Evolutionary conservation across 2,113 vertebrate genomes (phyloP).

Genomic region (Eurystomus gularis): DNA sequence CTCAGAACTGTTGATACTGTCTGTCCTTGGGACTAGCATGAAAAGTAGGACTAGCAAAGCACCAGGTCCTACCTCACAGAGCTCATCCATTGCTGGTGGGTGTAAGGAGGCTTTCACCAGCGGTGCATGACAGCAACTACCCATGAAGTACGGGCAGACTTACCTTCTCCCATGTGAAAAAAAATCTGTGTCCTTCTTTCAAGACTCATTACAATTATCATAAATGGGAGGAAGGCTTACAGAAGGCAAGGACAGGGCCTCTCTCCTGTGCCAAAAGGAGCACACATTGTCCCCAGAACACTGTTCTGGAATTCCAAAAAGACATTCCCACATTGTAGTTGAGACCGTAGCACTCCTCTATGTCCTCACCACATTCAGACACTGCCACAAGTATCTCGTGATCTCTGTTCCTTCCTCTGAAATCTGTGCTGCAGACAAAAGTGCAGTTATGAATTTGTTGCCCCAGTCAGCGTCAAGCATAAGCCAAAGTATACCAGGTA

Average conservation of each 20-base stretch:
- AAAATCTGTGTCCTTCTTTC: neutral
- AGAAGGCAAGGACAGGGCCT: accelerated
- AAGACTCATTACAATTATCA: neutral
- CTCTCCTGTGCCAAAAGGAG: neutral
- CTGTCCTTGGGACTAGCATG: neutral
- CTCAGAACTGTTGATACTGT: neutral
- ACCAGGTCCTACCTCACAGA: neutral
- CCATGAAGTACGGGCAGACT: neutral
- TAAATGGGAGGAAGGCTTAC: neutral
- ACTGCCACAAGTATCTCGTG: neutral
- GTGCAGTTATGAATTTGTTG: neutral
- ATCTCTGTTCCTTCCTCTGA: neutral
- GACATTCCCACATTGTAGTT: neutral
- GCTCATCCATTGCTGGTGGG: neutral
- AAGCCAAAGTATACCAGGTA: neutral
- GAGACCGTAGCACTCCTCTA: neutral
- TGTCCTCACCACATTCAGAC: neutral
- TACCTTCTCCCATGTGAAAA: neutral
- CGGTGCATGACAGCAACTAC: accelerated
- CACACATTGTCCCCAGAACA: accelerated
- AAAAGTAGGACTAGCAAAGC: neutral
- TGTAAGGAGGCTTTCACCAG: neutral
- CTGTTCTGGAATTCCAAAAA: neutral
- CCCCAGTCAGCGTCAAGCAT: neutral
- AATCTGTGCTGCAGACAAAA: neutral